Evolutionary conservation across 1,140 invertebrate genomes (phyloP).

Genomic region (Hycleus phaleratus): DNA sequence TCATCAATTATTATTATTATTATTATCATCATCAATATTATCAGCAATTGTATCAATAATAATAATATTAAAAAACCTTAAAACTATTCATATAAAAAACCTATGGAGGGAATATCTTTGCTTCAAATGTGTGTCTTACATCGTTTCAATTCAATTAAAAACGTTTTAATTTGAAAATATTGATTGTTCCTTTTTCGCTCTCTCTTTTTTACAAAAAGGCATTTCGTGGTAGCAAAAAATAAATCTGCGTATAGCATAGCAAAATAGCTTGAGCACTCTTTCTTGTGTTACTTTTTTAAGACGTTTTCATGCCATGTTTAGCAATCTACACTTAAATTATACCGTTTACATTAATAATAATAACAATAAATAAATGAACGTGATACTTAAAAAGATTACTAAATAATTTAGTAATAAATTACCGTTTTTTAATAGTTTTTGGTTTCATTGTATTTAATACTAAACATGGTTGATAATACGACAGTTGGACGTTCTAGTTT

Average conservation of each 20-base stretch:
- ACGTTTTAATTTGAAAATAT: slow-evolving; percentile 26
- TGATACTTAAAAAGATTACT: slow-evolving; percentile 21
- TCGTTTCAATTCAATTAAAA: neutral
- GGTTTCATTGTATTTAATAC: slow-evolving; percentile 22
- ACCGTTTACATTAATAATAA: neutral
- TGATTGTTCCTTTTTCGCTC: slow-evolving; percentile 21
- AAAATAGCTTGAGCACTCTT: slow-evolving; percentile 26
- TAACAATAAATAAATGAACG: slow-evolving; percentile 21
- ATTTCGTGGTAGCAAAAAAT: slow-evolving; percentile 35
- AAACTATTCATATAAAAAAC: slow-evolving; percentile 29
- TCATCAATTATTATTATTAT: too few species aligned
- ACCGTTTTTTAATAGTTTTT: slow-evolving; percentile 4
- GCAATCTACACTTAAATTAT: neutral
- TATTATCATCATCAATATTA: too few species aligned
- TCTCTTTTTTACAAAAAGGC: slow-evolving; percentile 32
- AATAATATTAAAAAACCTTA: slow-evolving; percentile 4
- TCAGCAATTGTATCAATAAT: too few species aligned
- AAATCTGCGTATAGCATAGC: slow-evolving; percentile 31
- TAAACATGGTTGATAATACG: slow-evolving; percentile 22
- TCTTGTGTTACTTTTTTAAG: neutral
- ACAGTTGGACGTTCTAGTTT: neutral
- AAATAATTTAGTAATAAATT: slow-evolving; percentile 22
- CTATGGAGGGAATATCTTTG: slow-evolving; percentile 38
- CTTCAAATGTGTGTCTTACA: neutral
- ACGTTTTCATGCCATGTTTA: slow-evolving; percentile 26